These are phyloP conservation scores for Epsilonema sp. DNA, from an alignment of 2,888 invertebrate species.

Conservation along the genomic window DNA sequence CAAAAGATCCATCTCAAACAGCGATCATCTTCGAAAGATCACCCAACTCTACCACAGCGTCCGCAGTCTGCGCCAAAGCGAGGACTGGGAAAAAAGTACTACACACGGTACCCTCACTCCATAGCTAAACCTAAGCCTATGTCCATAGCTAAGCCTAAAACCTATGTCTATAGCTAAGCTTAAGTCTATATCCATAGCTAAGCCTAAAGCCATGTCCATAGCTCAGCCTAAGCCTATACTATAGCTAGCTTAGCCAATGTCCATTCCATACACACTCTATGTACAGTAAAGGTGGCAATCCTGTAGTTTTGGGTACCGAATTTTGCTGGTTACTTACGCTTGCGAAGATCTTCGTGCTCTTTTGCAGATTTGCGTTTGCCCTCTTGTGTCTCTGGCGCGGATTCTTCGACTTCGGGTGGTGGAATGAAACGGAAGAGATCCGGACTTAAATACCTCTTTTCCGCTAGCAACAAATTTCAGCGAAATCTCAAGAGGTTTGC, in stretches of 20 bases:
- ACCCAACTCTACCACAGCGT: constrained; percentile 1
- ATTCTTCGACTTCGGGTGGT: too few species aligned
- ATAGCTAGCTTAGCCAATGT: too few species aligned
- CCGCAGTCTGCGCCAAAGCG: neutral
- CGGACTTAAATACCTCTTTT: constrained; percentile 71
- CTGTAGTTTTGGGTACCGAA: too few species aligned
- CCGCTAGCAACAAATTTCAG: constrained; percentile 86
- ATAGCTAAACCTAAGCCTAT: too few species aligned
- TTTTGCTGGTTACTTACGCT: neutral
- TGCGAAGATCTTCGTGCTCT: neutral
- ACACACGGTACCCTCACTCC: too few species aligned
- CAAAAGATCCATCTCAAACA: constrained; percentile 46
- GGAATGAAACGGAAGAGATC: constrained; percentile 14
- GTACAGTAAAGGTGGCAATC: too few species aligned
- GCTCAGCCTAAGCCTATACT: too few species aligned
- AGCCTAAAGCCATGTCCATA: too few species aligned
- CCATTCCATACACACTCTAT: too few species aligned
- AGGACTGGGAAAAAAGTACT: neutral
- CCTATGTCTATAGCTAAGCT: too few species aligned
- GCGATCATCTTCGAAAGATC: constrained; percentile 37
- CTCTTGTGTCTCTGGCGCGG: neutral
- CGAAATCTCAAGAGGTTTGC: constrained; percentile 59
- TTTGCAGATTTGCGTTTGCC: neutral
- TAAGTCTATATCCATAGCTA: too few species aligned
- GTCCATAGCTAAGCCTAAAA: too few species aligned